These are phyloP conservation scores for Polyommatus iphigenia DNA, from an alignment of 2,888 invertebrate species.

Conservation along the genomic window DNA sequence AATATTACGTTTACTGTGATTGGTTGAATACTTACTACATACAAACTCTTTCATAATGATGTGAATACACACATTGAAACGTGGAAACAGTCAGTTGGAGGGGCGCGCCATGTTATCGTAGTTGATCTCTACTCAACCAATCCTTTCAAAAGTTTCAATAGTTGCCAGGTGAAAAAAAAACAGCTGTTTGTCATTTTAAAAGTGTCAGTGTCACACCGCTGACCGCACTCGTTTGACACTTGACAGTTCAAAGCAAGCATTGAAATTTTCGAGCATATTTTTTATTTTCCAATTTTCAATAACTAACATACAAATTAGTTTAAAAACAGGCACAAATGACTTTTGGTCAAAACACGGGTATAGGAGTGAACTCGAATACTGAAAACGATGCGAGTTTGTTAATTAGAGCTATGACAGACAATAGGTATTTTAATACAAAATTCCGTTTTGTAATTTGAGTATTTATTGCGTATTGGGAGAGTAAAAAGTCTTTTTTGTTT, in stretches of 20 bases:
- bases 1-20: no score
- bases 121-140: no score
- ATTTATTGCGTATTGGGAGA: neutral
- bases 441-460: neutral
- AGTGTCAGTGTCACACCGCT: constrained; percentile 6
- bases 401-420: constrained; percentile 69
- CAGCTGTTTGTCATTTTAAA: constrained; percentile 39
- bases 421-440: constrained; percentile 54
- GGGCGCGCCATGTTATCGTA: no score
- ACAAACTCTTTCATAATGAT: no score
- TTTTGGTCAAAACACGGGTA: constrained; percentile 56
- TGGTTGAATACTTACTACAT: no score
- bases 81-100: no score
- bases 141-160: no score
- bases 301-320: neutral
- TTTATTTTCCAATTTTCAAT: neutral
- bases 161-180: constrained; percentile 33
- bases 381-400: constrained; percentile 62
- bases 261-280: neutral
- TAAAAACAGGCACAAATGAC: constrained; percentile 56
- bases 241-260: neutral
- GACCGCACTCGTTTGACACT: neutral
- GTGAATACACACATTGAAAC: no score
- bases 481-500: constrained; percentile 45
- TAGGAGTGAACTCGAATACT: constrained; percentile 57